These are phyloP conservation scores for Sinotaia quadrata DNA, from an alignment of 2,888 invertebrate species.

Conservation along the genomic window DNA sequence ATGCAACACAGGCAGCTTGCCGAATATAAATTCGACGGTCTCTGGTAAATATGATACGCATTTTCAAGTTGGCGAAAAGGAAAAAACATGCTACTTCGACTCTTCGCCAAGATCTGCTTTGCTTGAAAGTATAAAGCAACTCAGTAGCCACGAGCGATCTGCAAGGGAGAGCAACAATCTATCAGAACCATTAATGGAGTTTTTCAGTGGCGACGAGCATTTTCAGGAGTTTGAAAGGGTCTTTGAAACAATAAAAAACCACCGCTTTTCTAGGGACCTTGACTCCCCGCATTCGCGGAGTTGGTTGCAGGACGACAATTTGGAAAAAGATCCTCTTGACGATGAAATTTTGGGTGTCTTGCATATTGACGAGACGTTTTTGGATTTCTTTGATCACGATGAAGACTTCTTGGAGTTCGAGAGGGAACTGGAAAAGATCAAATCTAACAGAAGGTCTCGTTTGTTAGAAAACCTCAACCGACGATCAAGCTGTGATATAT, in stretches of 20 bases:
- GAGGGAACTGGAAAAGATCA: slow-evolving; percentile 61
- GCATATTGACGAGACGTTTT: slow-evolving; percentile 50
- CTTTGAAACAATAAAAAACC: slow-evolving; percentile 61
- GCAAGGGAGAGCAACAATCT: slow-evolving; percentile 16
- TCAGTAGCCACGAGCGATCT: slow-evolving; percentile 13
- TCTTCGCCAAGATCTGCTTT: slow-evolving; percentile 9
- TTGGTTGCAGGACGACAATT: not conserved
- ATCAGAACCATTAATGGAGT: slow-evolving; percentile 56
- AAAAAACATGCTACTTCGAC: too few relatives aligned
- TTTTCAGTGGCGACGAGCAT: slow-evolving; percentile 63
- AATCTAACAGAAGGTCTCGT: slow-evolving; percentile 53
- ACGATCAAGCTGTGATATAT: slow-evolving; percentile 62
- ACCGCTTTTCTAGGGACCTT: slow-evolving; percentile 16
- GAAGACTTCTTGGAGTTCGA: slow-evolving; percentile 64
- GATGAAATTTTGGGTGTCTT: slow-evolving; percentile 27
- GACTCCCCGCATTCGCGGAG: not conserved
- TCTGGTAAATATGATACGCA: too few relatives aligned
- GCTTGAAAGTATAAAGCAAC: slow-evolving; percentile 11
- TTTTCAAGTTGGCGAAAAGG: too few relatives aligned
- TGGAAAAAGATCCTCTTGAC: not conserved
- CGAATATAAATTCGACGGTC: too few relatives aligned
- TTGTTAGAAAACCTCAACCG: slow-evolving; percentile 49
- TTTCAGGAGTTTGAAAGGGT: slow-evolving; percentile 66
- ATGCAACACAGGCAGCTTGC: too few relatives aligned
- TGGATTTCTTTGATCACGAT: slow-evolving; percentile 65